Evolutionary conservation across 2,888 invertebrate species (phyloP).

Genomic region (Trissoscelio sp.): DNA sequence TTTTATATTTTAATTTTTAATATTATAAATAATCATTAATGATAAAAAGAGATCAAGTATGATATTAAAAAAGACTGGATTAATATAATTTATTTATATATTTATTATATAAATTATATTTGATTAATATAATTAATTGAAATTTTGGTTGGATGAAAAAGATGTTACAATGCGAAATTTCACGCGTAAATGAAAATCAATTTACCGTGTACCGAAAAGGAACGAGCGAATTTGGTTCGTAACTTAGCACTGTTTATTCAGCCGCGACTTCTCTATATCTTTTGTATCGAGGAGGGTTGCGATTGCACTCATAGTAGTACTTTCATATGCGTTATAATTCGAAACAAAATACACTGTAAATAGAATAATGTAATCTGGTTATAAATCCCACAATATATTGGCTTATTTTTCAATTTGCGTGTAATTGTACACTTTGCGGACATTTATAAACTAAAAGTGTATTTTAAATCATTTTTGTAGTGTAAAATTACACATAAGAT

Average conservation of each 20-base stretch:
- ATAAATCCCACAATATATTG: no score
- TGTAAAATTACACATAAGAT: no score
- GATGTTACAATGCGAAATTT: not conserved
- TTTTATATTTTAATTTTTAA: no score
- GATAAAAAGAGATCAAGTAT: no score
- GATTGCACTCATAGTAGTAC: constrained; percentile 65
- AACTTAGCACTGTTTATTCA: constrained; percentile 81
- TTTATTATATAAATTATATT: not conserved
- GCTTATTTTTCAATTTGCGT: no score
- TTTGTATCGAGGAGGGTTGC: constrained; percentile 79
- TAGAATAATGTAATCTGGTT: no score
- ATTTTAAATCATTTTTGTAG: no score
- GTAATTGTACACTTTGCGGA: no score
- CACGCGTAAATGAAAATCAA: constrained; percentile 19
- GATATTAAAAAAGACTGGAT: not conserved
- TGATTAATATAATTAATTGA: not conserved
- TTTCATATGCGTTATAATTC: constrained; percentile 53
- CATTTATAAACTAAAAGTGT: no score
- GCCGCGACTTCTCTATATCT: constrained; percentile 83
- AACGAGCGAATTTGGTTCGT: constrained; percentile 73
- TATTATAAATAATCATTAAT: no score
- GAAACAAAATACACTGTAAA: no score
- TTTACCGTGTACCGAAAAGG: constrained; percentile 54
- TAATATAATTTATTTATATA: not conserved
- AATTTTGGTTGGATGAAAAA: not conserved